phyloP scores from a whole-genome alignment of 2,797 vertebrate genomes.

The Malurus leucopterus region DNA sequence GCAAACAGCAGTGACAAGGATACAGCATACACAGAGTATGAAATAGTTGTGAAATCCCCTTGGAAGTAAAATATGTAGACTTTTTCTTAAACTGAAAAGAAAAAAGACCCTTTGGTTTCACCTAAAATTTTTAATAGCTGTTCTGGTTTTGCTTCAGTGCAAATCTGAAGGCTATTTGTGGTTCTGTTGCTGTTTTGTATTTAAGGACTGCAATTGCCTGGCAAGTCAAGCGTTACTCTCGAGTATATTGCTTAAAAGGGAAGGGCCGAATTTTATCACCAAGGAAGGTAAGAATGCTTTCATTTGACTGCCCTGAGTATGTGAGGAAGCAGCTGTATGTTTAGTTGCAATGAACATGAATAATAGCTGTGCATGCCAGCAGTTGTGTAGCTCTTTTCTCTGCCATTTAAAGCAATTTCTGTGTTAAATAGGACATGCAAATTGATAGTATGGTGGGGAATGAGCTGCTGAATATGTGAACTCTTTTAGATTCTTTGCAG shows the following conservation, averaged over 20 bases:
- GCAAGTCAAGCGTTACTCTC: conserved; percentile 90
- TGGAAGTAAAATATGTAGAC: background rate
- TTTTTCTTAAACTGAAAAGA: background rate
- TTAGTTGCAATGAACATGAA: background rate
- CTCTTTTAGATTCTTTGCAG: background rate
- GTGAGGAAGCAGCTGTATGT: background rate
- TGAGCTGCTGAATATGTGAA: background rate
- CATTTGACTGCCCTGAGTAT: background rate
- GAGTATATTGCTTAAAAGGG: conserved; percentile 85
- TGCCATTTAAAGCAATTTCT: conserved; percentile 23
- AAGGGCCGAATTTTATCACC: conserved; percentile 86
- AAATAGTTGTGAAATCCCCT: background rate
- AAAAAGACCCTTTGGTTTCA: background rate
- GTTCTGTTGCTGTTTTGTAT: background rate
- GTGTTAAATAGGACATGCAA: conserved; percentile 24
- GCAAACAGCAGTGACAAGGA: background rate
- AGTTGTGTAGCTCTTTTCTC: conserved; percentile 24
- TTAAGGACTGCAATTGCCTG: conserved; percentile 87
- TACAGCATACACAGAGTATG: background rate
- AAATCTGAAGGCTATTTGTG: background rate
- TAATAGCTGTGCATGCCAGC: background rate
- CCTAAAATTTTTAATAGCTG: background rate
- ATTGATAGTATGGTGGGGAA: background rate
- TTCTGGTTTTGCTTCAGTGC: background rate
- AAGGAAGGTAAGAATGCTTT: conserved; percentile 82